Conservation (phyloP, 2,797 vertebrate species). For the Taenioides sp. region DNA sequence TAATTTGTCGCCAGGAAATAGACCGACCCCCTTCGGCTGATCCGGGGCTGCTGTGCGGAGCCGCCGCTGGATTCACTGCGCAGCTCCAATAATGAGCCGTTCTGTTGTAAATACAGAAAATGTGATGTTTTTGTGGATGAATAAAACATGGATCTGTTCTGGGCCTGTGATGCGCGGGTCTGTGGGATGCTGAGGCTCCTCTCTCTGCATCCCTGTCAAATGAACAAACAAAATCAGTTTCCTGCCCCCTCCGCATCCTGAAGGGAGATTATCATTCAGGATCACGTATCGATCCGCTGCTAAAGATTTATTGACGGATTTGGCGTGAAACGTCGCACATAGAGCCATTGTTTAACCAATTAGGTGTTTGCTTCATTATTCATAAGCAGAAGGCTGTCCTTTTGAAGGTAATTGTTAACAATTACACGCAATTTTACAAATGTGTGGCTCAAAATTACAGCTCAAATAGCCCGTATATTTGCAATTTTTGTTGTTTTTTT, state of each 20-base stretch:
- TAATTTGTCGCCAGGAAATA: slow-evolving; percentile 13
- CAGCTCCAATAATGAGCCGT: too few species aligned
- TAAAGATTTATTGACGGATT: neutral
- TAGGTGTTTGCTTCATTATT: neutral
- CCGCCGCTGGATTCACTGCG: neutral
- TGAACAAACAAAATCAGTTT: neutral
- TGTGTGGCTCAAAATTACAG: neutral
- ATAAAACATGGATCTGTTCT: neutral
- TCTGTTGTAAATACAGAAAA: neutral
- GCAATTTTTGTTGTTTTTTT: neutral
- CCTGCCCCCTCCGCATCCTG: neutral
- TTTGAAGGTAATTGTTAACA: neutral
- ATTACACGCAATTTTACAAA: neutral
- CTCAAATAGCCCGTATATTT: neutral
- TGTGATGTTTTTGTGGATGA: neutral
- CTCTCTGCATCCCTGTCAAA: neutral
- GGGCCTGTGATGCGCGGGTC: neutral
- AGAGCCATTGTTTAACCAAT: slow-evolving; percentile 6
- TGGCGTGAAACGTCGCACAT: neutral
- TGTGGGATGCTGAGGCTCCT: slow-evolving; percentile 1
- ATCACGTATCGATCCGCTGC: neutral
- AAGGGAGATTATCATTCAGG: neutral
- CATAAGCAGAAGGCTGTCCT: neutral
- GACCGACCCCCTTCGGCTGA: neutral
- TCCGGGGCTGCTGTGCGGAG: neutral